phyloP scores from a whole-genome alignment of 1,140 invertebrate genomes.

The Prorops nasuta region DNA sequence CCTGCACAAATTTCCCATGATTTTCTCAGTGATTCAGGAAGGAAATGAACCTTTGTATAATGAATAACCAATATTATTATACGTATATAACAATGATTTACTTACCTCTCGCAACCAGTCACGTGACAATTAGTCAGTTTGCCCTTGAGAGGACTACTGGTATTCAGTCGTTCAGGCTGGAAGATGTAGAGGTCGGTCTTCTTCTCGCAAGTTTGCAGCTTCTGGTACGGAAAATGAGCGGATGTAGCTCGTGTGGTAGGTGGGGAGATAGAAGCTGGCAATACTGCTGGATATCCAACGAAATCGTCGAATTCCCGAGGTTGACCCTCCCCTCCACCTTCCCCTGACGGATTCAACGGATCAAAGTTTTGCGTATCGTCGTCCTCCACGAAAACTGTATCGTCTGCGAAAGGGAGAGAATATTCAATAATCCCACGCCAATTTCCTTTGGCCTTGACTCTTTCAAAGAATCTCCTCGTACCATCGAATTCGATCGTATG shows the following conservation, averaged over 20 bases:
- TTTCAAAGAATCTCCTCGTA: slow-evolving; percentile 21
- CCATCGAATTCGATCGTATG: slow-evolving; percentile 50
- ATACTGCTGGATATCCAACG: slow-evolving; percentile 31
- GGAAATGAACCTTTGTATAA: background rate
- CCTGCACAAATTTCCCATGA: too few relatives aligned
- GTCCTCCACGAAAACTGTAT: slow-evolving; percentile 8
- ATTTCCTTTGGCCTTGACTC: slow-evolving; percentile 1
- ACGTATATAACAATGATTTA: background rate
- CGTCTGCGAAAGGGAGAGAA: slow-evolving; percentile 13
- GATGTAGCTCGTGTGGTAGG: slow-evolving; percentile 42
- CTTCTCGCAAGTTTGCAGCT: slow-evolving; percentile 76
- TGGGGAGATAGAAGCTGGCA: slow-evolving; percentile 39
- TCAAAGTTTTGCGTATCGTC: slow-evolving; percentile 9
- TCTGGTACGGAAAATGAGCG: slow-evolving; percentile 43
- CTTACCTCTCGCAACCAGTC: slow-evolving; percentile 83
- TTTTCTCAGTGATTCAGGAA: too few relatives aligned
- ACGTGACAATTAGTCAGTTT: slow-evolving; percentile 87
- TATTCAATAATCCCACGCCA: slow-evolving; percentile 5
- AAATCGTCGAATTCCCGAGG: slow-evolving; percentile 32
- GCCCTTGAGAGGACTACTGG: slow-evolving; percentile 80
- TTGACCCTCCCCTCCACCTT: slow-evolving; percentile 38
- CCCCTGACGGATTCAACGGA: too few relatives aligned
- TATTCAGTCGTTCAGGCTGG: slow-evolving; percentile 76
- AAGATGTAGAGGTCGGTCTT: slow-evolving; percentile 84
- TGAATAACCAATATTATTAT: too few relatives aligned